A percentile compares a stretch with the other conserved stretches of the same genome.
phyloP scores from a whole-genome alignment of 2,888 invertebrate species.

The Clistopyga incitator region DNA sequence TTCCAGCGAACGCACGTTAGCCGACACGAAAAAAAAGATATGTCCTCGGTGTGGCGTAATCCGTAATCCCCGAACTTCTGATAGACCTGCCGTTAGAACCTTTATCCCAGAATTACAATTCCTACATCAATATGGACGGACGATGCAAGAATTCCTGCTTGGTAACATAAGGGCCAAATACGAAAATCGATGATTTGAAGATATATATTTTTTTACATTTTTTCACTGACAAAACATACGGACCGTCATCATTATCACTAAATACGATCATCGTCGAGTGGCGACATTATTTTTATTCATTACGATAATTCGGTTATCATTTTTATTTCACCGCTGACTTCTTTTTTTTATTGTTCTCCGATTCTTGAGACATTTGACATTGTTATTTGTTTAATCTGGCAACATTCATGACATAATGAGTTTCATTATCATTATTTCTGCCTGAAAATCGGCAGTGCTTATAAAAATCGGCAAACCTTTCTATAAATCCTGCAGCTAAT shows the following conservation, averaged over 20 bases:
- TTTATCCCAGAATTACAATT: slow-evolving; percentile 46
- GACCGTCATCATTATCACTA: not conserved
- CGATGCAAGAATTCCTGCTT: slow-evolving; percentile 74
- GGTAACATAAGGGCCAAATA: slow-evolving; percentile 71
- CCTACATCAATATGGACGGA: slow-evolving; percentile 66
- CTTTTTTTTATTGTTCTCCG: too few species aligned
- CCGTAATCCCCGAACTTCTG: slow-evolving; percentile 57
- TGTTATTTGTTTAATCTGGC: too few species aligned
- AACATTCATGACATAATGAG: too few species aligned
- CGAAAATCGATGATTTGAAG: slow-evolving; percentile 25
- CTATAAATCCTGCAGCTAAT: not conserved
- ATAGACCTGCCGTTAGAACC: slow-evolving; percentile 63
- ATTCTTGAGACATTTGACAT: too few species aligned
- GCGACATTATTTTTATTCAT: too few species aligned
- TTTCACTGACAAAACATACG: not conserved
- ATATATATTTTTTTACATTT: not conserved
- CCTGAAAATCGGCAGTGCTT: not conserved
- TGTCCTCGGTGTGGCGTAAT: slow-evolving; percentile 75
- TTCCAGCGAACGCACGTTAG: slow-evolving; percentile 55
- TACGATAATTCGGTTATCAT: too few species aligned
- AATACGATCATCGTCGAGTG: not conserved
- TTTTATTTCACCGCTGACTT: too few species aligned
- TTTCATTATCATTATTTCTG: not conserved
- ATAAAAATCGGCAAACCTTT: too few species aligned
- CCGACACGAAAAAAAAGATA: slow-evolving; percentile 65